Percentiles rank a stretch among this genome's conserved stretches.
Evolutionary conservation across 2,888 invertebrate genomes (phyloP).

Genomic region (Lithosia quadra): DNA sequence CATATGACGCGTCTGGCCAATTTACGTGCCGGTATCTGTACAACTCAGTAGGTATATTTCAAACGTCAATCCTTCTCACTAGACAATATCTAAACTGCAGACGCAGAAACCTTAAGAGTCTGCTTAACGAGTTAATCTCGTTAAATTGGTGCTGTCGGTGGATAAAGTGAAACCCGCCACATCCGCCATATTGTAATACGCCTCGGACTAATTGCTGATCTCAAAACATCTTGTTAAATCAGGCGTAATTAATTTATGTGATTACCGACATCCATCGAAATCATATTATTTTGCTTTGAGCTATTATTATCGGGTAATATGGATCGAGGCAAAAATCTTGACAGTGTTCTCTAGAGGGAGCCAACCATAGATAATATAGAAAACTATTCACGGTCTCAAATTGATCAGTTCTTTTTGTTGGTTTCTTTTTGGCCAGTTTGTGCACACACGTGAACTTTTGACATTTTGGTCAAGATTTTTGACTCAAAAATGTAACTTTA

Average conservation of each 20-base stretch:
- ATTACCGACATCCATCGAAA: not conserved
- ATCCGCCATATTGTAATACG: not conserved
- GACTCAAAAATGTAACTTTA: too few relatives aligned
- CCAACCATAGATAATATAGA: too few relatives aligned
- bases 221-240: not conserved
- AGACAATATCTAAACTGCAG: constrained; percentile 1
- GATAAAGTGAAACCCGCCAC: constrained; percentile 8
- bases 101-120: not conserved
- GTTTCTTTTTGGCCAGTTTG: too few relatives aligned
- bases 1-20: too few relatives aligned
- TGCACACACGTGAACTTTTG: too few relatives aligned
- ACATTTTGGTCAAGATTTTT: too few relatives aligned
- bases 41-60: not conserved
- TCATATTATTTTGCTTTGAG: not conserved
- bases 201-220: constrained; percentile 8
- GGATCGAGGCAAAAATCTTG: too few relatives aligned
- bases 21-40: too few relatives aligned
- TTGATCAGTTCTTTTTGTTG: too few relatives aligned
- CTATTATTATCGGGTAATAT: not conserved
- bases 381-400: too few relatives aligned
- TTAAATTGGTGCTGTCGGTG: constrained; percentile 10
- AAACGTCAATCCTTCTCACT: not conserved
- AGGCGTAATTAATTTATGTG: constrained; percentile 6
- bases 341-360: too few relatives aligned
- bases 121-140: constrained; percentile 10